Conservation (phyloP, 2,113 vertebrate genomes). For the Sceloporus undulatus region DNA sequence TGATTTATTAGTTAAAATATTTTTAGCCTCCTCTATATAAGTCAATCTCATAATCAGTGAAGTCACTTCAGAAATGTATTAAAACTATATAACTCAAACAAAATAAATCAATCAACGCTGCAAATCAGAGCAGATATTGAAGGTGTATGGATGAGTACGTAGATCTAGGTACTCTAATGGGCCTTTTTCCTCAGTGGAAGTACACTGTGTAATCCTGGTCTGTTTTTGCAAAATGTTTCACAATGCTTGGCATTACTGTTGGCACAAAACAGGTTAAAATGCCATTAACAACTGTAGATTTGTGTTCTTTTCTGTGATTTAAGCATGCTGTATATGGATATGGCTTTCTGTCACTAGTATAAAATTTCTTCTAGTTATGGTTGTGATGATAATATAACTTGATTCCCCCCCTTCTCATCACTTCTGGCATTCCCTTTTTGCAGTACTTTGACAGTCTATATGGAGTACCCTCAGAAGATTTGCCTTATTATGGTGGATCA, state of each 20-base stretch:
- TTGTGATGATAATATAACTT: background rate
- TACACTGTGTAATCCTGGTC: too few relatives aligned
- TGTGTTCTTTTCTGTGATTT: background rate
- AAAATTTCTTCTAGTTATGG: background rate
- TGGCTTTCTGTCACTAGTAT: constrained; percentile 25
- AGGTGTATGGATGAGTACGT: too few relatives aligned
- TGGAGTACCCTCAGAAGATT: constrained; percentile 82
- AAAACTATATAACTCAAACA: too few relatives aligned
- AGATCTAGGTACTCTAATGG: too few relatives aligned
- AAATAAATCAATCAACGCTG: too few relatives aligned
- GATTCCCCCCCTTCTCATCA: background rate
- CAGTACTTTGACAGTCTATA: constrained; percentile 94
- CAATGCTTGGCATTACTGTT: background rate
- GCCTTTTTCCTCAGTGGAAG: too few relatives aligned
- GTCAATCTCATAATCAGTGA: too few relatives aligned
- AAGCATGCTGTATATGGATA: background rate
- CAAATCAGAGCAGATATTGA: too few relatives aligned
- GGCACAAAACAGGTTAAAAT: background rate
- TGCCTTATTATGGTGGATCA: constrained; percentile 91
- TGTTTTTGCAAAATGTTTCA: background rate
- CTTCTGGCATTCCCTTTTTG: constrained; percentile 36
- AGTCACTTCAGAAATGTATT: too few relatives aligned
- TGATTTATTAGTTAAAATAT: background rate
- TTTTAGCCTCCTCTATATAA: too few relatives aligned
- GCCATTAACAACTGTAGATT: background rate